Percentiles rank a stretch among this genome's conserved stretches.
phyloP scores from a whole-genome alignment of 2,888 invertebrate species.

The Lasioglossum villosulum region DNA sequence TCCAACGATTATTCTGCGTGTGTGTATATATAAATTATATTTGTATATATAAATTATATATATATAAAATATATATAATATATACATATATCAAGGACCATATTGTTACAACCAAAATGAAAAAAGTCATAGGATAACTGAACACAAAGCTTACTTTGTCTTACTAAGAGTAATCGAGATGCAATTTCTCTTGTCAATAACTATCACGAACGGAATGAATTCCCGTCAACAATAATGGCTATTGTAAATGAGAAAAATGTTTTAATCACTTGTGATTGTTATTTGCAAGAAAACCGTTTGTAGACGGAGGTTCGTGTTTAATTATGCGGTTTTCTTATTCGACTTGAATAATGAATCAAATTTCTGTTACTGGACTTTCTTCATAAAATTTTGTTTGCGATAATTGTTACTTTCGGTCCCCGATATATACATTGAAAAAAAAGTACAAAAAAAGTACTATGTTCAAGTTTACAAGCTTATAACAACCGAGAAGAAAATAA shows the following conservation, averaged over 20 bases:
- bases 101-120: not conserved
- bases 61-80: not conserved
- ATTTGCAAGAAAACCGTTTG: not conserved
- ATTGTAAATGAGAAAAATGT: not conserved
- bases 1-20: constrained; percentile 56
- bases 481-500: constrained; percentile 64
- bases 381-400: not conserved
- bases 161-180: not conserved
- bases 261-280: not conserved
- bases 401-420: not conserved
- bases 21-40: not conserved
- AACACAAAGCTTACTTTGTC: not conserved
- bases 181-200: not conserved
- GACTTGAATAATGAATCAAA: not conserved
- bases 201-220: too few relatives aligned
- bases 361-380: not conserved
- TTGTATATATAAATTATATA: not conserved
- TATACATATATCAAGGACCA: not conserved
- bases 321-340: not conserved
- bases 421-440: constrained; percentile 31
- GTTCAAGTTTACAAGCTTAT: constrained; percentile 64
- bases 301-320: not conserved
- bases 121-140: not conserved
- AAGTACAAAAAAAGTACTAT: constrained; percentile 67
- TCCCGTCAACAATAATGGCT: not conserved